Percentiles rank a stretch among this genome's conserved stretches.
Evolutionary conservation across 2,113 vertebrate species (phyloP).

Genomic region (Tamias sibiricus): DNA sequence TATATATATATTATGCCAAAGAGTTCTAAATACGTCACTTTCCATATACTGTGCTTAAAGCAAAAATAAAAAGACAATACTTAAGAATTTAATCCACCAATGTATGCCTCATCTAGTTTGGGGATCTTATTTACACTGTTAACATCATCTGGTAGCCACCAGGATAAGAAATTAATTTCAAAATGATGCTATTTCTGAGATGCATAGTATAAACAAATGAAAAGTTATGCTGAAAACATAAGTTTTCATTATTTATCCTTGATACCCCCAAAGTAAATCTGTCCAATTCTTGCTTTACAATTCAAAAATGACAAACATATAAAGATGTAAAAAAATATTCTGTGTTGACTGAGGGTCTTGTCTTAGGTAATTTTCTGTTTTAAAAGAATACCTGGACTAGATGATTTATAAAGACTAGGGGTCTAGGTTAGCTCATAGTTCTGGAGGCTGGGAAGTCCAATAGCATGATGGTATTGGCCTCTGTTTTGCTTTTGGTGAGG

Average conservation of each 20-base stretch:
- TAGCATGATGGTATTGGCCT: neutral
- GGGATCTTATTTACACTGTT: neutral
- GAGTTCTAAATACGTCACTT: neutral
- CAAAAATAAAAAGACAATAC: neutral
- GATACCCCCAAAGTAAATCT: neutral
- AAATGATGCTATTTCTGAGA: neutral
- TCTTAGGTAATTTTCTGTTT: neutral
- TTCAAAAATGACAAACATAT: neutral
- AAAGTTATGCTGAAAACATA: neutral
- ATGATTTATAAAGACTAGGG: neutral
- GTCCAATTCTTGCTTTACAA: neutral
- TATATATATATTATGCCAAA: neutral
- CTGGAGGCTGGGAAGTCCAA: neutral
- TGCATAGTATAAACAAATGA: neutral
- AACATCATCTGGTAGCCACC: neutral
- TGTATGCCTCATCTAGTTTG: neutral
- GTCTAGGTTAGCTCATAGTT: neutral
- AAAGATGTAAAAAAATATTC: neutral
- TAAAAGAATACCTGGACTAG: neutral
- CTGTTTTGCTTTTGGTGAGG: neutral
- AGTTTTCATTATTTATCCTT: neutral
- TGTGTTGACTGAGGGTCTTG: neutral
- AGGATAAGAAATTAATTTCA: neutral
- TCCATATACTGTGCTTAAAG: neutral
- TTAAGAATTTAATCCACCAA: neutral